phyloP scores from a whole-genome alignment of 2,113 vertebrate genomes.

The Chascanopsetta lugubris region DNA sequence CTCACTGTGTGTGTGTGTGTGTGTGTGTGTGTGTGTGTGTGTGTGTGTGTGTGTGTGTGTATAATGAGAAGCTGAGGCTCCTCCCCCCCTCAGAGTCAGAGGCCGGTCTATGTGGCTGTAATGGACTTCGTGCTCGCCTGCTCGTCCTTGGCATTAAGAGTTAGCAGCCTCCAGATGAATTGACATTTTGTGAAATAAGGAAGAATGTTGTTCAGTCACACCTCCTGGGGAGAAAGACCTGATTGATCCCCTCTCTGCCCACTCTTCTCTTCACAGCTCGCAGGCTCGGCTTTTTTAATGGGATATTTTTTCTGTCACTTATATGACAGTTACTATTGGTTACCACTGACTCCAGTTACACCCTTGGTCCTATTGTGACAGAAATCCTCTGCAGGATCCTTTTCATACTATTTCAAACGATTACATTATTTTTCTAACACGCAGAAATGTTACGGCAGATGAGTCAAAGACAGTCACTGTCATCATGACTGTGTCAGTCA shows the following conservation, averaged over 20 bases:
- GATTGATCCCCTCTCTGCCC: constrained; percentile 32
- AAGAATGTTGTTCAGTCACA: constrained; percentile 65
- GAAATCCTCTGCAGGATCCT: neutral
- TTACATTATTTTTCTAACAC: constrained; percentile 71
- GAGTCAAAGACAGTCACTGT: too few species aligned
- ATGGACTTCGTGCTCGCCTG: constrained; percentile 66
- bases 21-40: too few species aligned
- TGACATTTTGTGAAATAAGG: constrained; percentile 71
- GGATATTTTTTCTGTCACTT: constrained; percentile 18
- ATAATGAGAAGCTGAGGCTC: constrained; percentile 16
- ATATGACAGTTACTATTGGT: constrained; percentile 29
- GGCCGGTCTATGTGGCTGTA: constrained; percentile 30
- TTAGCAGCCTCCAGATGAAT: constrained; percentile 54
- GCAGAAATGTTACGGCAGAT: too few species aligned
- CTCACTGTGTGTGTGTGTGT: too few species aligned
- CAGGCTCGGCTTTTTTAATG: neutral
- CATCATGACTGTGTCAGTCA: neutral
- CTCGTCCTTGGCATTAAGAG: constrained; percentile 66
- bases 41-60: too few species aligned
- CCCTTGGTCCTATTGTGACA: constrained; percentile 19
- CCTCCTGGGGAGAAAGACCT: constrained; percentile 37
- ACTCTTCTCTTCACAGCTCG: neutral
- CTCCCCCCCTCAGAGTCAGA: constrained; percentile 26
- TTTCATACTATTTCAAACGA: constrained; percentile 10
- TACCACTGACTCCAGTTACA: constrained; percentile 14